Base-by-base conservation (phyloP, 2,888 invertebrate species). In the Nemapogon koenigi region DNA sequence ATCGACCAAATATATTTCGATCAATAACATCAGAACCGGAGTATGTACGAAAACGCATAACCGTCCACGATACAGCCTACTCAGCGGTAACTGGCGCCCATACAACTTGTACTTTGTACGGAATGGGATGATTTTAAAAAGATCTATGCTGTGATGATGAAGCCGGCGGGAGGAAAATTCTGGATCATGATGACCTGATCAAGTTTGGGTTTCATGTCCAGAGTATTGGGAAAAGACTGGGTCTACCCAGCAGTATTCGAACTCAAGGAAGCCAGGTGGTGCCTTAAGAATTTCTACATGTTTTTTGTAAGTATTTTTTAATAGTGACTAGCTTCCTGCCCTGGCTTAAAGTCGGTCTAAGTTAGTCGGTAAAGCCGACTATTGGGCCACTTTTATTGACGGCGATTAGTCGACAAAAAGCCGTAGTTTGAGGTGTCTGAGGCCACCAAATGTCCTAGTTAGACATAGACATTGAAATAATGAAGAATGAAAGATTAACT, bases 91-190 rank as follows among this genome's bases (percentile, higher is more conserved):
- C 87, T 1, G 87, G 88, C 3, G 90, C 95, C 0, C 98, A 99
- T 62, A 98, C 98, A 0, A 86, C n/a, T 99, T 43, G 92, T 99
- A 2, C 66, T 99, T 1, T 96, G 98, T 59, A 99, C 99, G 0
- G 99, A 99, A 76, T 99, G 99, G 99, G 97, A 99, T 50, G 97
- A 97, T 67, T 99, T 91, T 58, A 83, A 87, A 51, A 85, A 85
- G 50, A 94, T 99, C 49, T 97, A 94, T 56, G 83, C 88, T 39
- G 84, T 84, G 2, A 99, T 99, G 99, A 90, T 94, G 86, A 98
- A 99, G 59, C 99, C 99, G 0, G 97, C 99, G 99, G 99, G 0
- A 83, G 99, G 38, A 94, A 97, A 64, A 94, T 99, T 39, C 73
- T 99, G 30, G 86, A 97, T 56, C 97, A 97, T 55, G 89, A 91